phyloP scores from a whole-genome alignment of 2,888 invertebrate genomes.

The Eupithecia exiguata region DNA sequence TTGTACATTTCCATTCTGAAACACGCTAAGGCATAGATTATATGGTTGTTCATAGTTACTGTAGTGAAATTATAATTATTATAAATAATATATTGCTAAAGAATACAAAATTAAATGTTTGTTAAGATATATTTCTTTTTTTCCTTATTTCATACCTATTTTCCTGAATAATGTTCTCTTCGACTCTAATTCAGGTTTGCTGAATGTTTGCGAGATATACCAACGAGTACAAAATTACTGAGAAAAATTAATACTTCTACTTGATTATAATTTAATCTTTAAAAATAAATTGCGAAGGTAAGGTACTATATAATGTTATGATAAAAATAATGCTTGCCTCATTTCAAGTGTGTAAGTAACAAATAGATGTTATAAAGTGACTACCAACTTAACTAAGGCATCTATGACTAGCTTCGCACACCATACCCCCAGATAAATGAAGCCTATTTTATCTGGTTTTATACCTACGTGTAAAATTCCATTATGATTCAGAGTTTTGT shows the following conservation, averaged over 20 bases:
- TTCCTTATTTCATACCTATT: conserved; percentile 21
- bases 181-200: neutral
- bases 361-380: too few relatives aligned
- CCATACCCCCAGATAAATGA: too few relatives aligned
- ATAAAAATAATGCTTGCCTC: neutral
- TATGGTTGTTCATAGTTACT: conserved; percentile 62
- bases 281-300: too few relatives aligned
- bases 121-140: conserved; percentile 65
- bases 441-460: too few relatives aligned
- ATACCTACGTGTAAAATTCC: too few relatives aligned
- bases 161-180: neutral
- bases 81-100: conserved; percentile 83
- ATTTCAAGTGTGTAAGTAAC: neutral
- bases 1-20: conserved; percentile 55
- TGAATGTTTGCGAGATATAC: neutral
- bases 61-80: conserved; percentile 81
- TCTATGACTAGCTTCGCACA: too few relatives aligned
- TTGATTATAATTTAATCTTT: too few relatives aligned
- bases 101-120: conserved; percentile 82
- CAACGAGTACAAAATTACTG: neutral
- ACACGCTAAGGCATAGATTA: conserved; percentile 60
- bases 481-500: neutral
- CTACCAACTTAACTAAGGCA: too few relatives aligned
- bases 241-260: too few relatives aligned
- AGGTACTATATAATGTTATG: neutral